phyloP scores from a whole-genome alignment of 2,113 vertebrate genomes.

The Lethenteron camtschaticum region DNA sequence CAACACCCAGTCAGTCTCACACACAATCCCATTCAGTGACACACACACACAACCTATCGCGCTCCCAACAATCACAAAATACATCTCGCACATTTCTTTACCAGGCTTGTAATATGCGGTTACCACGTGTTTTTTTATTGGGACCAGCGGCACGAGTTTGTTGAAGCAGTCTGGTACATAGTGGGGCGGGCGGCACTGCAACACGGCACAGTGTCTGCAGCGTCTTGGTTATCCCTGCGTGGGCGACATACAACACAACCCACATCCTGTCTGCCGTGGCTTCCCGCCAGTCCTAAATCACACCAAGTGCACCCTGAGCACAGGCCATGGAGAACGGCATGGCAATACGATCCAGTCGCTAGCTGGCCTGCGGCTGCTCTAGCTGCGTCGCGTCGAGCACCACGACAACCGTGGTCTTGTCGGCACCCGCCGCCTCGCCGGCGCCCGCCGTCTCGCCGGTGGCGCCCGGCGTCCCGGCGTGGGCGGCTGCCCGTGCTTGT shows the following conservation, averaged over 20 bases:
- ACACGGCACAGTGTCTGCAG: background rate
- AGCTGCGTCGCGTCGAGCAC: background rate
- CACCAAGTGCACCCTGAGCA: background rate
- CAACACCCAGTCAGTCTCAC: background rate
- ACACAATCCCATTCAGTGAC: background rate
- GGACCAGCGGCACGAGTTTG: background rate
- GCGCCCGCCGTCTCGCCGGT: background rate
- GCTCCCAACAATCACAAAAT: background rate
- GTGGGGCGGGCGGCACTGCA: background rate
- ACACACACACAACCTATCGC: background rate
- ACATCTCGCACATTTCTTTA: background rate
- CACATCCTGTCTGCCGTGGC: no score
- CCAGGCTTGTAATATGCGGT: background rate
- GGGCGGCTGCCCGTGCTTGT: constrained; percentile 31
- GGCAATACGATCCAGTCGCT: background rate
- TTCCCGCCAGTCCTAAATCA: no score
- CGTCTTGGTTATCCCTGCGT: background rate
- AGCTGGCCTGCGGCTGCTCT: background rate
- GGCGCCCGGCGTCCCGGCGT: constrained; percentile 20
- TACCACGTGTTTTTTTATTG: background rate
- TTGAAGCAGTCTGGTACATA: background rate
- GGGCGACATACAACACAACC: background rate
- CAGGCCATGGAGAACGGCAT: background rate
- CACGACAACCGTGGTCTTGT: background rate
- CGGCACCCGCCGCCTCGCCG: background rate